Evolutionary conservation across 2,888 invertebrate species (phyloP), one percentile per base, ranked within the genome.

Genomic region (Tenthredo livida): DNA sequence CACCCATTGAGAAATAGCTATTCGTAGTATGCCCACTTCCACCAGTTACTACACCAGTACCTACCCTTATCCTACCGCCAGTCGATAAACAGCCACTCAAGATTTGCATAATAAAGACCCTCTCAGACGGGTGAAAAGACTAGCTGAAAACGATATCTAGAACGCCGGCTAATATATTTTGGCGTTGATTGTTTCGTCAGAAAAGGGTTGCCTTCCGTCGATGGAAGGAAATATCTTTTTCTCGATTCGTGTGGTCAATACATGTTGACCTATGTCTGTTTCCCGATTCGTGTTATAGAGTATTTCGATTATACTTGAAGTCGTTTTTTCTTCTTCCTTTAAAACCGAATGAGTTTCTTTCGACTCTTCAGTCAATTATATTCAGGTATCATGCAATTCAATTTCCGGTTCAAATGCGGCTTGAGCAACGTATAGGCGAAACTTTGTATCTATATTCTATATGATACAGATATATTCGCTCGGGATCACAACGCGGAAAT

Each of bases 21-120:
- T 75, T 47, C 21, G 47, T 9, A 29, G 43, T 47, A 47, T 47
- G 21, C 25, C 21, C 43, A 75, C 43, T 75, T 75, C 47, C 21
- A 40, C 17, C 25, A 2, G 15, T 75, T 25, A 33, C 70, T 70
- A 70, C 25, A 61, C 21, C n/a, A 37, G 17, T 37, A 25, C 70
- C 40, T 37, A 25, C 70, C 40, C 78, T 78, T 84, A 78, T 84
- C 84, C 80, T 25, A 78, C 54, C 37, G 43, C n/a, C 78, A 84
- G 78, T 61, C 84, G 84, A 84, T 84, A 84, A 82, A 54, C 84
- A 65, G 47, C 29, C 84, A 29, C 84, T 84, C 37, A n/a, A 78
- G 78, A 84, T 84, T 78, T 84, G 77, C 84, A 84, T 84, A 84
- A 84, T 58, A 77, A 50, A 73, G 75, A 75, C 54, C 54, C 84